Conservation (phyloP, 2,888 invertebrate genomes). For the Laspeyria flexula region DNA sequence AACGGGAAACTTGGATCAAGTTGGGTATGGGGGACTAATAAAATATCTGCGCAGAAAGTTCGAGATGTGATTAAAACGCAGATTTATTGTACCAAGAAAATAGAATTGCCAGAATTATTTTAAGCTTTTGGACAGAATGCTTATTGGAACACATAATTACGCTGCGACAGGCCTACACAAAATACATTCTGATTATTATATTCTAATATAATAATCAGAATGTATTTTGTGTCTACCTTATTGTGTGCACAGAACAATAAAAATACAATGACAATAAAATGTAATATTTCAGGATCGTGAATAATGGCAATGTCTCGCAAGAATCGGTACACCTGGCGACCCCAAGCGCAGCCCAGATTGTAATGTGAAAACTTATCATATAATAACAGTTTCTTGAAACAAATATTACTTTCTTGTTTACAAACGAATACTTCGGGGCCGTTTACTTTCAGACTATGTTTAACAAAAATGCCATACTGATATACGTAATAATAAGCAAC, state of each 20-base stretch:
- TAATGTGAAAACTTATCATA: slow-evolving; percentile 45
- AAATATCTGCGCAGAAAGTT: slow-evolving; percentile 14
- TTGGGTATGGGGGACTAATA: slow-evolving; percentile 4
- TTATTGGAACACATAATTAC: not conserved
- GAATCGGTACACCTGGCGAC: not conserved
- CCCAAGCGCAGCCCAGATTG: slow-evolving; percentile 13
- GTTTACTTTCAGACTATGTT: not conserved
- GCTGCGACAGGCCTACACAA: not conserved
- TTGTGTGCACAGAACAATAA: no score
- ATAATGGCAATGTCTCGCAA: not conserved
- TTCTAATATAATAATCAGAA: no score
- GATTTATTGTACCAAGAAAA: slow-evolving; percentile 7
- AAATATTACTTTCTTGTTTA: slow-evolving; percentile 28
- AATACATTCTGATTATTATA: not conserved
- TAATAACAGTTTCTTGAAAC: slow-evolving; percentile 19
- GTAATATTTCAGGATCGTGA: not conserved
- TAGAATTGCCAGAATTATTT: slow-evolving; percentile 9
- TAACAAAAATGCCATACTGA: no score
- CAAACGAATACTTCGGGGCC: slow-evolving; percentile 2
- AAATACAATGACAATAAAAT: not conserved
- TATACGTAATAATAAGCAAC: no score
- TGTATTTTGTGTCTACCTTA: no score
- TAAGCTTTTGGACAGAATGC: not conserved
- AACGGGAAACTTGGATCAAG: not conserved
- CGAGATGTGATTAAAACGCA: slow-evolving; percentile 41